Percentiles rank a stretch among this genome's conserved stretches.
These are phyloP conservation scores for Acrobasis consociella DNA, from an alignment of 2,888 invertebrate species.

Conservation along the genomic window DNA sequence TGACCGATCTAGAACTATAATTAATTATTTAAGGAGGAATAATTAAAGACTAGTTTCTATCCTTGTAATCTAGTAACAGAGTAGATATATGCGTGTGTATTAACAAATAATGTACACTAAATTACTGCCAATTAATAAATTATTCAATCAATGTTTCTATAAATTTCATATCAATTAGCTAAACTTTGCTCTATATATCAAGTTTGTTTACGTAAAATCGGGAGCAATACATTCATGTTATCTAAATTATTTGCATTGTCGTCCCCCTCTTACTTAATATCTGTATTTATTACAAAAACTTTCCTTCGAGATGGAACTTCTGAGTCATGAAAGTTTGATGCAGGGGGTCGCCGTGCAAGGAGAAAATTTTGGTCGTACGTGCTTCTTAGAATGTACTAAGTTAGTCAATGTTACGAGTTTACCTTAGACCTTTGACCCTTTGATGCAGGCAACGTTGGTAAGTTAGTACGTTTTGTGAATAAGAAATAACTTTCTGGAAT, in stretches of 20 bases:
- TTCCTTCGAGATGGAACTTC: constrained; percentile 35
- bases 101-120: background rate
- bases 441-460: constrained; percentile 25
- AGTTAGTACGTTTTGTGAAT: constrained; percentile 34
- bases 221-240: constrained; percentile 43
- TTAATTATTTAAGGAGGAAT: too few species aligned
- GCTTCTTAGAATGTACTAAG: constrained; percentile 23
- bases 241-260: constrained; percentile 47
- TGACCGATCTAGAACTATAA: too few species aligned
- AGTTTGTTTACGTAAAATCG: constrained; percentile 37
- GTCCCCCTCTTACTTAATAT: constrained; percentile 32
- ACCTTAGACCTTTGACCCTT: constrained; percentile 19
- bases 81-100: too few species aligned
- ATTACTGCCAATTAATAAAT: background rate
- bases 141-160: constrained; percentile 7
- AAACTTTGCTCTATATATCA: constrained; percentile 12
- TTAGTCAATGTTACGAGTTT: constrained; percentile 20
- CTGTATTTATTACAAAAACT: constrained; percentile 43
- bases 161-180: constrained; percentile 21
- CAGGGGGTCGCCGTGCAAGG: constrained; percentile 31
- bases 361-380: constrained; percentile 35
- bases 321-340: constrained; percentile 42
- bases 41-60: too few species aligned
- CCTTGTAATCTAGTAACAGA: too few species aligned
- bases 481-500: constrained; percentile 3